These are phyloP conservation scores for Chaetodon auriga DNA, from an alignment of 2,113 vertebrate genomes.

Conservation along the genomic window DNA sequence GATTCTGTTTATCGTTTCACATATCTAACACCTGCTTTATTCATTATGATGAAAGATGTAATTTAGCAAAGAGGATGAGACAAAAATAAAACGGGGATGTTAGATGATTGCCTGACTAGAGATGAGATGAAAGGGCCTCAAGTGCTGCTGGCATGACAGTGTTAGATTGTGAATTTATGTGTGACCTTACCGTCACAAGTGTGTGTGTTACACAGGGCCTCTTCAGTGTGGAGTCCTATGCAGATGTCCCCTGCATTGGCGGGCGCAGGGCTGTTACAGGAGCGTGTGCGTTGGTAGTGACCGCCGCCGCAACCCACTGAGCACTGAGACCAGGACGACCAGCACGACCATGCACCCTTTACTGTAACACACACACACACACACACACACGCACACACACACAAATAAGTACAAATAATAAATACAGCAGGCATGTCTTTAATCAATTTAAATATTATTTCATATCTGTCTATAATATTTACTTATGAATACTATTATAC, in stretches of 20 bases:
- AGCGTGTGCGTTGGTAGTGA: constrained; percentile 95
- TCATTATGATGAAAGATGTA: constrained; percentile 58
- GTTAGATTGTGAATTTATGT: neutral
- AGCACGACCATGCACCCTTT: constrained; percentile 96
- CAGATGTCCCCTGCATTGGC: constrained; percentile 94
- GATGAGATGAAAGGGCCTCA: neutral
- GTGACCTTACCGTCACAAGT: constrained; percentile 91
- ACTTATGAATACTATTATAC: too few relatives aligned
- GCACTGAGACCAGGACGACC: constrained; percentile 97
- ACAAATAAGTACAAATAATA: neutral
- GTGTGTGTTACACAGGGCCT: constrained; percentile 95
- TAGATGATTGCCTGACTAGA: constrained; percentile 10
- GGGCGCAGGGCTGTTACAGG: constrained; percentile 90
- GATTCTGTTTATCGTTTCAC: constrained; percentile 43
- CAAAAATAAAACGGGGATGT: constrained; percentile 17
- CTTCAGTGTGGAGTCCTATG: constrained; percentile 97
- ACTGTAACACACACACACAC: constrained; percentile 82
- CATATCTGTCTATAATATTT: too few relatives aligned
- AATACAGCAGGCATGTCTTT: neutral
- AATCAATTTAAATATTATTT: neutral
- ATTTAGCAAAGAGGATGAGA: constrained; percentile 11
- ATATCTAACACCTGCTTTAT: constrained; percentile 38
- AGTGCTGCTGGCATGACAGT: neutral
- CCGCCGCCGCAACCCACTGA: constrained; percentile 96
- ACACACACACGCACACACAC: constrained; percentile 32